Percentiles rank a stretch among this genome's conserved stretches.
Conservation (phyloP, 2,113 vertebrate genomes). For the Salminus brasiliensis region DNA sequence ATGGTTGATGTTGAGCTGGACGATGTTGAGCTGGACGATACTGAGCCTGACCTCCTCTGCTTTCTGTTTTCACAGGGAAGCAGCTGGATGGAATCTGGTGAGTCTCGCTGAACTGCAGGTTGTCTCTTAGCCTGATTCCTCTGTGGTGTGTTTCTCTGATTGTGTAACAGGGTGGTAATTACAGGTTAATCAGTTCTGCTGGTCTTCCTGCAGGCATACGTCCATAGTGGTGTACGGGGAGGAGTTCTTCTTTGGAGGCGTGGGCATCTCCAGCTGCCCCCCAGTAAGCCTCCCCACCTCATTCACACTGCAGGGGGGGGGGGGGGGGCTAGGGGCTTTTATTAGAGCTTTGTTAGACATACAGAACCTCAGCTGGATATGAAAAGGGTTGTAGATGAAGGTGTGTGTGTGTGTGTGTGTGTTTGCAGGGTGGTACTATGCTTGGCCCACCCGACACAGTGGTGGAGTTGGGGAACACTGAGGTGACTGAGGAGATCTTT, state of each 20-base stretch:
- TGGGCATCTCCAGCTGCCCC: slow-evolving; percentile 86
- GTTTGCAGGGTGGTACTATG: slow-evolving; percentile 84
- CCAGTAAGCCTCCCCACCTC: slow-evolving; percentile 75
- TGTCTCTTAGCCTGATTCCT: background rate
- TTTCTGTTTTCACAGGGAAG: slow-evolving; percentile 82
- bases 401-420: slow-evolving; percentile 42
- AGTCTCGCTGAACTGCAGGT: slow-evolving; percentile 57
- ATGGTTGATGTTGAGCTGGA: too few species aligned
- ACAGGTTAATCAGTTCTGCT: background rate
- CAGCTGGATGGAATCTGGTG: slow-evolving; percentile 99
- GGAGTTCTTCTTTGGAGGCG: slow-evolving; percentile 87
- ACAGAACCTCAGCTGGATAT: background rate
- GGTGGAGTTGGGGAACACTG: slow-evolving; percentile 87
- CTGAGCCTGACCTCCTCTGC: background rate
- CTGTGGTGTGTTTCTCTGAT: background rate
- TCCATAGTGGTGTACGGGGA: slow-evolving; percentile 89
- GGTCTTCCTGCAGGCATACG: slow-evolving; percentile 79
- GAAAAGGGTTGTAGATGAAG: background rate
- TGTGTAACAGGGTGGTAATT: background rate
- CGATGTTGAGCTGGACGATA: too few species aligned
- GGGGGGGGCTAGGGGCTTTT: background rate
- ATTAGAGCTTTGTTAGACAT: background rate
- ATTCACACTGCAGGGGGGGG: background rate
- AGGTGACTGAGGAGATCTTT: slow-evolving; percentile 91
- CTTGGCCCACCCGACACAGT: slow-evolving; percentile 93